Evolutionary conservation across 2,888 invertebrate species (phyloP).

Genomic region (Hesperia comma): DNA sequence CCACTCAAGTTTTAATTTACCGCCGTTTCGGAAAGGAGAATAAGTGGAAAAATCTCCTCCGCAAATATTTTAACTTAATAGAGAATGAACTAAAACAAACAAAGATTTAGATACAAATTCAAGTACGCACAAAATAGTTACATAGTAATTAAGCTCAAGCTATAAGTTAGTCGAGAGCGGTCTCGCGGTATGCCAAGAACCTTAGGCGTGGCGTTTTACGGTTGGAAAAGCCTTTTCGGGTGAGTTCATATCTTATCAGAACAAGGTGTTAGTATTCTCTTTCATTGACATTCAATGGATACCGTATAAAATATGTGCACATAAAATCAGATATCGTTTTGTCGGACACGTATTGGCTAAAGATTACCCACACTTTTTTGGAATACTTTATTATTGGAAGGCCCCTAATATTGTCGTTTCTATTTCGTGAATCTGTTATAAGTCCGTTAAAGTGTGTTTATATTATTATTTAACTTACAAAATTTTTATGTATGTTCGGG

Average conservation of each 20-base stretch:
- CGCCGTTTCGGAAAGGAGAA: too few relatives aligned
- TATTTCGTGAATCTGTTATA: too few relatives aligned
- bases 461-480: too few relatives aligned
- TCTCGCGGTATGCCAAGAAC: background rate
- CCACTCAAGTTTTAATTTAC: too few relatives aligned
- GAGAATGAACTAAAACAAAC: too few relatives aligned
- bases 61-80: too few relatives aligned
- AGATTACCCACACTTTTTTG: background rate
- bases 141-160: background rate
- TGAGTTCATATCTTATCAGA: constrained; percentile 21
- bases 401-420: too few relatives aligned
- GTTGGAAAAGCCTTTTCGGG: constrained; percentile 8
- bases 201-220: constrained; percentile 2
- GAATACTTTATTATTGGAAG: too few relatives aligned
- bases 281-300: constrained; percentile 17
- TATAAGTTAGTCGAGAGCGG: background rate
- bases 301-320: constrained; percentile 7
- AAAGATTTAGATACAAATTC: too few relatives aligned
- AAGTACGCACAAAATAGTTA: background rate
- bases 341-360: background rate
- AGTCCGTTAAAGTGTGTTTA: too few relatives aligned
- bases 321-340: constrained; percentile 6
- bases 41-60: too few relatives aligned
- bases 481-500: too few relatives aligned
- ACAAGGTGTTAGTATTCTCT: constrained; percentile 14